Base-by-base conservation (phyloP, 1,140 invertebrate species). In the Sycobia sp. region DNA sequence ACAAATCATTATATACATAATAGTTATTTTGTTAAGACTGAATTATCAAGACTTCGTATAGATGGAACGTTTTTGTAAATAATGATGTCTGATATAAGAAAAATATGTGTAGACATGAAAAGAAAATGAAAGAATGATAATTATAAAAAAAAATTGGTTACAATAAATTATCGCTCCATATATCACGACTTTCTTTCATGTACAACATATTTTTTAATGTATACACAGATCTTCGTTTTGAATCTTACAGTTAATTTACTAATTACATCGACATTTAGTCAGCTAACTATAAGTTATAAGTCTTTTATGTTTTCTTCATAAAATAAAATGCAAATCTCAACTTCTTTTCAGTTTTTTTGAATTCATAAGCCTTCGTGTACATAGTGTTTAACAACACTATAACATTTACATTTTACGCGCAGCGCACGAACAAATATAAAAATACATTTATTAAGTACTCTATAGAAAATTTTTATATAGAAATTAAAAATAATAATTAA, bases 11-110 rank as follows among this genome's bases (percentile, higher is more conserved):
- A 53, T 75, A 74, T 56, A 73, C 68, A 68, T 75, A 72, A 73
- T 71, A 76, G 62, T 72, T 75, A 77, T 76, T 76, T 70, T 76
- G 70, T 76, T 72, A 79, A 79, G 77, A 77, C 77, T 79, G 76
- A 77, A 76, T 70, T 73, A 77, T 74, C 66, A 75, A 77, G 75
- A 77, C 73, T 77, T 77, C 54, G 70, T 76, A 76, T 67, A 71
- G 73, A 65, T 73, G 72, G 66, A 77, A 77, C 71, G 76, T 76
- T 77, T 77, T 77, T 77, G 74, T 78, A 75, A 78, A 78, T 78
- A 77, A 72, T 75, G 69, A 71, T 78, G 73, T 68, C 72, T 75
- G 60, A 68, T 59, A 49, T 23, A 67, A 71, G 64, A 73, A 67
- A 75, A 71, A 77, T 72, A 73, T 72, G 71, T 76, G 72, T 72